These are phyloP conservation scores for Corythucha ciliata DNA, from an alignment of 2,888 invertebrate species.

Conservation along the genomic window DNA sequence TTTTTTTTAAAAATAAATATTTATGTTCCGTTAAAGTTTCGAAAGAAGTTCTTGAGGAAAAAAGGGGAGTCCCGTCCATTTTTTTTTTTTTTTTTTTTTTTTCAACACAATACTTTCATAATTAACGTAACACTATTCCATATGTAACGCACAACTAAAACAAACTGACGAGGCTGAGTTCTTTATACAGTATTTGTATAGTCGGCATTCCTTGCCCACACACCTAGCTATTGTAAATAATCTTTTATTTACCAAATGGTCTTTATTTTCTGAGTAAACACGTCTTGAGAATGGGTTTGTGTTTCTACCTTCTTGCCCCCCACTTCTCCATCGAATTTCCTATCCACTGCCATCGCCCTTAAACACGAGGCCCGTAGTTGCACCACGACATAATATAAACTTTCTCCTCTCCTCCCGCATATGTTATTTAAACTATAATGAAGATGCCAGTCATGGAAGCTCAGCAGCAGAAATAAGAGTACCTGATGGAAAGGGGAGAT, in stretches of 20 bases:
- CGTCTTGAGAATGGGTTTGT: slow-evolving; percentile 25
- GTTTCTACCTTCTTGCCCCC: slow-evolving; percentile 24
- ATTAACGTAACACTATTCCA: too few species aligned
- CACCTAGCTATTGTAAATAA: slow-evolving; percentile 31
- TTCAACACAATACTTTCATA: too few species aligned
- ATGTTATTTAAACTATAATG: slow-evolving; percentile 30
- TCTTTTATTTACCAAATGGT: slow-evolving; percentile 31
- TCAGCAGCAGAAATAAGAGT: too few species aligned
- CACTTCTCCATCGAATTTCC: not conserved
- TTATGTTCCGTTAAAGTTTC: too few species aligned
- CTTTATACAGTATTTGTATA: too few species aligned
- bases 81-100: too few species aligned
- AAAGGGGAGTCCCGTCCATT: too few species aligned
- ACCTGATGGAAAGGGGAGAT: too few species aligned
- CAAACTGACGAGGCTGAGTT: too few species aligned
- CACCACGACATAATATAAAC: slow-evolving; percentile 24
- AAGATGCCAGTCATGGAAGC: slow-evolving; percentile 30
- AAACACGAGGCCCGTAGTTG: slow-evolving; percentile 2
- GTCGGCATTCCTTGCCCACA: slow-evolving; percentile 24
- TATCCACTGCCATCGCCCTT: slow-evolving; percentile 1
- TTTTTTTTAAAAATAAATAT: too few species aligned
- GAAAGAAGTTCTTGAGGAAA: too few species aligned
- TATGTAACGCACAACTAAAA: too few species aligned
- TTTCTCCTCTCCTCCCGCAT: slow-evolving; percentile 25
- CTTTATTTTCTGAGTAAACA: slow-evolving; percentile 31